phyloP scores from a whole-genome alignment of 2,888 invertebrate genomes.

The Sinopyrophorus schimmeli region DNA sequence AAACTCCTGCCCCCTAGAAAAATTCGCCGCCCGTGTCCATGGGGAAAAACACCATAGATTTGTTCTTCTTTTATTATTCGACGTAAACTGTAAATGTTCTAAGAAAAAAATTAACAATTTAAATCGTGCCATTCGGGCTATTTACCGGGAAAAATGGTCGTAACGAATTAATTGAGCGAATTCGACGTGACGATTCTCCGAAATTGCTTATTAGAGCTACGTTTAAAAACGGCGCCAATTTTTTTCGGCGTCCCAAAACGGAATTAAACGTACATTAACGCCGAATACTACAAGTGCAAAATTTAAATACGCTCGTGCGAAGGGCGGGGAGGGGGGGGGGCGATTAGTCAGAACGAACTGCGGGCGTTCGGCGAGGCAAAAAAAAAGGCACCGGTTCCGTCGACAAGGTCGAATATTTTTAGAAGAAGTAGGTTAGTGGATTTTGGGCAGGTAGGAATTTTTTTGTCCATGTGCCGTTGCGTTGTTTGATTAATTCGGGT shows the following conservation, averaged over 20 bases:
- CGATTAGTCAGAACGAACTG: slow-evolving; percentile 14
- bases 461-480: slow-evolving; percentile 6
- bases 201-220: slow-evolving; percentile 14
- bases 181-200: slow-evolving; percentile 6
- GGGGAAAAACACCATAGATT: no score
- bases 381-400: no score
- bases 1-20: no score
- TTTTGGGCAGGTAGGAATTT: slow-evolving; percentile 19
- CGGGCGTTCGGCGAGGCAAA: slow-evolving; percentile 8
- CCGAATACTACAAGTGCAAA: neutral
- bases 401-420: slow-evolving; percentile 24
- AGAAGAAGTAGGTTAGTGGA: slow-evolving; percentile 22
- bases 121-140: slow-evolving; percentile 8
- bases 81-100: no score
- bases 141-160: slow-evolving; percentile 12
- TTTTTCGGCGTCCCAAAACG: slow-evolving; percentile 3
- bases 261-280: slow-evolving; percentile 2
- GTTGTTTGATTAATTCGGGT: neutral
- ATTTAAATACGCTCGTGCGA: no score
- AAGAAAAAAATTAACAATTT: slow-evolving; percentile 22
- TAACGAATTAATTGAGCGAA: slow-evolving; percentile 17
- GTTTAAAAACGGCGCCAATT: slow-evolving; percentile 18
- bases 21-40: no score
- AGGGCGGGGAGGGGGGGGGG: no score
- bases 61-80: no score